Evolutionary conservation across 2,888 invertebrate species (phyloP).

Genomic region (Sabellastarte sp.): DNA sequence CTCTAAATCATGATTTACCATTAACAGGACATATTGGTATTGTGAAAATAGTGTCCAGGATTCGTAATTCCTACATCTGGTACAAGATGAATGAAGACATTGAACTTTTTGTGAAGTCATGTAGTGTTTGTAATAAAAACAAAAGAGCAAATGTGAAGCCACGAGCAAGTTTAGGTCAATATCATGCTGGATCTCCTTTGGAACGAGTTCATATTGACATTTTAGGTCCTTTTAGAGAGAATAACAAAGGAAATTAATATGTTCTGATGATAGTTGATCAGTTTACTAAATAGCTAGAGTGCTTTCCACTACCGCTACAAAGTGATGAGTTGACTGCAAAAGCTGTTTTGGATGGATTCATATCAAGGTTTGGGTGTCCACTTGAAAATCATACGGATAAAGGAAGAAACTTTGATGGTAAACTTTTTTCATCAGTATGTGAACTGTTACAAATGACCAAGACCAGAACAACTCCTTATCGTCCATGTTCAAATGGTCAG

Average conservation of each 20-base stretch:
- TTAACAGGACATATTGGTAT: too few species aligned
- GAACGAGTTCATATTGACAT: constrained; percentile 5
- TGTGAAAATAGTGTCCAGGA: too few species aligned
- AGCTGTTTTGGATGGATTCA: neutral
- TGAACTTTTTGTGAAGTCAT: neutral
- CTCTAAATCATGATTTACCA: too few species aligned
- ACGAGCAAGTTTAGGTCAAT: neutral
- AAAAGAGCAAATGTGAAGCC: neutral
- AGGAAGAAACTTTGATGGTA: constrained; percentile 10
- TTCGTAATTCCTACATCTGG: too few species aligned
- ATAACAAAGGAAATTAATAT: constrained; percentile 5
- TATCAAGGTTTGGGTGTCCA: constrained; percentile 7
- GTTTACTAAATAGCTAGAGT: constrained; percentile 6
- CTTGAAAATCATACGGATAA: constrained; percentile 15
- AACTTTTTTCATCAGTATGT: constrained; percentile 9
- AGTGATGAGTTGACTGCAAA: neutral
- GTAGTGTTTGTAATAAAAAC: neutral
- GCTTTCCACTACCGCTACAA: neutral
- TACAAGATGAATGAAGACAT: neutral
- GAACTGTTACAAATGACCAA: constrained; percentile 6
- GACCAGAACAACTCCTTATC: constrained; percentile 9
- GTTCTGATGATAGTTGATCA: constrained; percentile 4
- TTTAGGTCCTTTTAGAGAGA: constrained; percentile 3
- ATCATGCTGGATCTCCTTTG: neutral
- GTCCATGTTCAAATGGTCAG: neutral